Evolutionary conservation across 2,797 vertebrate species (phyloP).

Genomic region (Alfaro cultratus): DNA sequence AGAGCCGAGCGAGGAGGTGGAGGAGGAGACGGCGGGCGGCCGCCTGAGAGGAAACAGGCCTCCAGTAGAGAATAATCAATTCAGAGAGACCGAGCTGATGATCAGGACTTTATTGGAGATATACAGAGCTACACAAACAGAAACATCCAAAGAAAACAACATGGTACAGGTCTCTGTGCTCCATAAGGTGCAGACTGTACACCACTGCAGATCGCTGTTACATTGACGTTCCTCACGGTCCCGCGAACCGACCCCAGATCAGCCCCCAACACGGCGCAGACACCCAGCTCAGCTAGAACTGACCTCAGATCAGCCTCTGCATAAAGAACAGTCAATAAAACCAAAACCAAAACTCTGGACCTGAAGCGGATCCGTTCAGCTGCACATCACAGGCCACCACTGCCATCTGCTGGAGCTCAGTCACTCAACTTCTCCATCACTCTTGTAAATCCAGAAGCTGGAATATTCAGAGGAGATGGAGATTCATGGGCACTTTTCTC

Average conservation of each 20-base stretch:
- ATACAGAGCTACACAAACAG: slow-evolving; percentile 87
- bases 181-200: slow-evolving; percentile 92
- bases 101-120: slow-evolving; percentile 97
- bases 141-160: slow-evolving; percentile 42
- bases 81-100: slow-evolving; percentile 41
- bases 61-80: not conserved
- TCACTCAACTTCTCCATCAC: not conserved
- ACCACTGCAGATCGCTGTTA: slow-evolving; percentile 87
- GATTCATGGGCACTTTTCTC: not conserved
- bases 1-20: slow-evolving; percentile 9
- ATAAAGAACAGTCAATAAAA: not conserved
- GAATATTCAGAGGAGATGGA: not conserved
- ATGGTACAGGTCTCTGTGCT: slow-evolving; percentile 87
- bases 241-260: slow-evolving; percentile 70
- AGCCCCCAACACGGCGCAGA: not conserved
- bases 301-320: not conserved
- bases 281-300: not conserved
- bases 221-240: slow-evolving; percentile 84
- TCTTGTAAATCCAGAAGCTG: not conserved
- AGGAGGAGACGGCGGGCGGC: slow-evolving; percentile 6
- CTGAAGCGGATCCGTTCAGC: not conserved
- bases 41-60: not conserved
- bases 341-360: not conserved
- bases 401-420: slow-evolving; percentile 13
- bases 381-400: not conserved